Conservation (phyloP, 1,140 invertebrate species). For the Andricus grossulariae region DNA sequence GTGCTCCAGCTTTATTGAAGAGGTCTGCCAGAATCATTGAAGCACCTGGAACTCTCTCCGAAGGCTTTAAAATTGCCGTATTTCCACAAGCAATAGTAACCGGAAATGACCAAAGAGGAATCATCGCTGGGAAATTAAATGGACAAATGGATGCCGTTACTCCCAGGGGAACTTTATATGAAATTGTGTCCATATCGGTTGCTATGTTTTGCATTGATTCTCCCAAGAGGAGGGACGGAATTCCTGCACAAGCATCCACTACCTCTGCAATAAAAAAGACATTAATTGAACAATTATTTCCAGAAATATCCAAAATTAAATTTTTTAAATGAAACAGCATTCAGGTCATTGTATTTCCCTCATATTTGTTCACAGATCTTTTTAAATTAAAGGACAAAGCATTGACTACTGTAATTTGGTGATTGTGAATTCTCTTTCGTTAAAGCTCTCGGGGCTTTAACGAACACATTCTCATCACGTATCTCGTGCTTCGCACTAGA, state of each 20-base stretch:
- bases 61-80: constrained; percentile 89
- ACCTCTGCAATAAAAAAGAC: constrained; percentile 82
- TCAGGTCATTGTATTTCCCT: no score
- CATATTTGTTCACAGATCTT: no score
- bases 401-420: no score
- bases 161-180: constrained; percentile 92
- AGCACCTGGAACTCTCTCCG: constrained; percentile 97
- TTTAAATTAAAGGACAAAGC: no score
- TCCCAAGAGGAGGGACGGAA: constrained; percentile 93
- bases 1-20: constrained; percentile 92
- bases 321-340: no score
- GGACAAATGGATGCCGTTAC: constrained; percentile 92
- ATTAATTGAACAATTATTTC: background rate
- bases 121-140: constrained; percentile 99
- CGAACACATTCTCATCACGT: no score
- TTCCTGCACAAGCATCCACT: constrained; percentile 96
- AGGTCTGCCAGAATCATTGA: constrained; percentile 96
- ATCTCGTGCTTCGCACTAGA: no score
- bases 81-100: constrained; percentile 94
- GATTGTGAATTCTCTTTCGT: no score
- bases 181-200: constrained; percentile 94
- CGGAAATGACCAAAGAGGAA: constrained; percentile 99
- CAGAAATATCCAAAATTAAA: background rate
- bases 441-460: no score
- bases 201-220: constrained; percentile 94